Conservation (phyloP, 2,797 vertebrate species). For the Sternarchorhynchus goeldii region DNA sequence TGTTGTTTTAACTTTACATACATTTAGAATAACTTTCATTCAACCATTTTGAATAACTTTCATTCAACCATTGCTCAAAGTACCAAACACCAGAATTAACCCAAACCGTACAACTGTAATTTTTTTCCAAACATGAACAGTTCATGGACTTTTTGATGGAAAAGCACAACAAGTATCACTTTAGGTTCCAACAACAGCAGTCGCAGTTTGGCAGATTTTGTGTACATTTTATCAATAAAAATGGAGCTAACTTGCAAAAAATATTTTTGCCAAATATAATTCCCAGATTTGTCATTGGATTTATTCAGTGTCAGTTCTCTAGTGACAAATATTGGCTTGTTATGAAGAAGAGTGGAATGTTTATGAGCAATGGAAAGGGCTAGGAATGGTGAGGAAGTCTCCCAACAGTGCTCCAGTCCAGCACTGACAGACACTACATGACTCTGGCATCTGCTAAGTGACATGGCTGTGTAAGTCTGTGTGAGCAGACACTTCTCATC, state of each 20-base stretch:
- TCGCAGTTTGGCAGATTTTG: too few relatives aligned
- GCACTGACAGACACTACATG: slow-evolving; percentile 27
- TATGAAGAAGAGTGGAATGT: slow-evolving; percentile 19
- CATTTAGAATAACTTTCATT: too few relatives aligned
- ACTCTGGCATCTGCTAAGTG: slow-evolving; percentile 34
- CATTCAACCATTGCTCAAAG: too few relatives aligned
- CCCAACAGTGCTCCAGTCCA: slow-evolving; percentile 27
- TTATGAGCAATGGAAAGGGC: slow-evolving; percentile 1
- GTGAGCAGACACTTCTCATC: background rate
- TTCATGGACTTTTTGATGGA: too few relatives aligned
- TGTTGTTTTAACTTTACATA: too few relatives aligned
- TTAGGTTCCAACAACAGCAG: too few relatives aligned
- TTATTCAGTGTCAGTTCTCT: slow-evolving; percentile 23
- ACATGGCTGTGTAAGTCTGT: slow-evolving; percentile 5
- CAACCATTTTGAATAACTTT: too few relatives aligned
- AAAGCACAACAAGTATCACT: too few relatives aligned
- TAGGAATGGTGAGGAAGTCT: background rate
- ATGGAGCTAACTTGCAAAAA: background rate
- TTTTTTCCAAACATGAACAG: too few relatives aligned
- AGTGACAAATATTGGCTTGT: slow-evolving; percentile 38
- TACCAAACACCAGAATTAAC: too few relatives aligned
- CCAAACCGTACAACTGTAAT: too few relatives aligned
- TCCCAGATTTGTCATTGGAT: slow-evolving; percentile 13
- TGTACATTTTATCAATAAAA: too few relatives aligned
- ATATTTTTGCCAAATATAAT: slow-evolving; percentile 14